Evolutionary conservation across 2,797 vertebrate species (phyloP), one percentile per base, ranked within the genome.

Genomic region (Sylvia borin): DNA sequence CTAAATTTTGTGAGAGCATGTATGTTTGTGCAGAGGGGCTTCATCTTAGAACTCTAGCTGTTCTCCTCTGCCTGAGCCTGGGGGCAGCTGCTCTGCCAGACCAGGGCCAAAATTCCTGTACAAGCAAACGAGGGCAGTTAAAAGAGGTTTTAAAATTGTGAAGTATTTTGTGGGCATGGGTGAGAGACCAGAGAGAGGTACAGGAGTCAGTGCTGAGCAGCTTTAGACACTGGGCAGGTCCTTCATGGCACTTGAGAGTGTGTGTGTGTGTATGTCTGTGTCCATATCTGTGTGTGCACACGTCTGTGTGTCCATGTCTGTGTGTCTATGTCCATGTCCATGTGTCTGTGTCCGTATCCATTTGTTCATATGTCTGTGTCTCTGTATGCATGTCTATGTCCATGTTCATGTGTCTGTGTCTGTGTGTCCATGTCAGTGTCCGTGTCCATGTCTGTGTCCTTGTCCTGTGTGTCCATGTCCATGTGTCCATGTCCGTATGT

Each of bases 1-100:
- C 98, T 19, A 99, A 99, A 95, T 99, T 99, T 97, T 99, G 99
- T 92, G 99, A 99, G 98, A 99, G 99, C 99, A 99, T 99, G 99
- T 99, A 98, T 94, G 99, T 99, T 85, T 90, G 84, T 78, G 92
- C 79, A 68, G 57, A 62, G 68, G 87, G 93, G 87, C 93, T 89
- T 85, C 64, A 31, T 48, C 66, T 24, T 40, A 55, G 38, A 83
- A 53, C 73, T 91, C 76, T n/a, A 31, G 50, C 85, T 76, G 22
- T 58, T 85, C 70, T 85, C 36, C 73, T 50, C 73, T 64, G 14
- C 53, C 32, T 86, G 55, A 32, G 27, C 51, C 62, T 47, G 42
- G 29, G 64, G 27, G 53, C 84, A 77, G n/a, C 87, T 53, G 57
- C 68, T 82, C 26, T 1, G 2, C 55, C 55, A 27, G 18, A 9